Evolutionary conservation across 2,113 vertebrate species (phyloP).

Genomic region (Tachycineta bicolor): DNA sequence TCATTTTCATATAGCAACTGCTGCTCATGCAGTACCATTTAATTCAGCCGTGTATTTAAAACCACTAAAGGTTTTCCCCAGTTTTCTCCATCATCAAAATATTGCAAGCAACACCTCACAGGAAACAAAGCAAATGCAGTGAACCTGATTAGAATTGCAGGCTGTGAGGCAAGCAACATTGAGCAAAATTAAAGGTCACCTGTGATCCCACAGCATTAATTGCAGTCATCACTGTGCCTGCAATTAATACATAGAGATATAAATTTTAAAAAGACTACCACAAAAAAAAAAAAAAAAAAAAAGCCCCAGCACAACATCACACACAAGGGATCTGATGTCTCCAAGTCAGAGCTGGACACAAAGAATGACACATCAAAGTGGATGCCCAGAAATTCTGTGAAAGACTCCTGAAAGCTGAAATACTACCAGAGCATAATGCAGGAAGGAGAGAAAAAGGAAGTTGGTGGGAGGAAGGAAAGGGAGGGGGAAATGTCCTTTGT

Average conservation of each 20-base stretch:
- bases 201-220: background rate
- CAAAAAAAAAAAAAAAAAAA: background rate
- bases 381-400: background rate
- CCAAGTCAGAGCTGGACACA: accelerated
- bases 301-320: background rate
- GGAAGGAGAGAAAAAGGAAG: background rate
- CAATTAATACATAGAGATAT: background rate
- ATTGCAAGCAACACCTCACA: background rate
- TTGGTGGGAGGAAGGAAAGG: background rate
- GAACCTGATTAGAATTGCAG: background rate
- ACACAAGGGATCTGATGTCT: background rate
- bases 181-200: background rate
- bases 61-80: background rate
- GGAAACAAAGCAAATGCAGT: background rate
- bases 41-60: background rate
- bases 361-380: background rate
- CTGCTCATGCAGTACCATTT: background rate
- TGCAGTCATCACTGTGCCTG: background rate
- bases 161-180: background rate
- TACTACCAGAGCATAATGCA: background rate
- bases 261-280: background rate
- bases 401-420: background rate
- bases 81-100: background rate
- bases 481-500: background rate
- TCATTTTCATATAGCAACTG: background rate